Percentiles rank a stretch among this genome's conserved stretches.
Conservation (phyloP, 2,113 vertebrate genomes). For the Cyprinodon brontotheroides region DNA sequence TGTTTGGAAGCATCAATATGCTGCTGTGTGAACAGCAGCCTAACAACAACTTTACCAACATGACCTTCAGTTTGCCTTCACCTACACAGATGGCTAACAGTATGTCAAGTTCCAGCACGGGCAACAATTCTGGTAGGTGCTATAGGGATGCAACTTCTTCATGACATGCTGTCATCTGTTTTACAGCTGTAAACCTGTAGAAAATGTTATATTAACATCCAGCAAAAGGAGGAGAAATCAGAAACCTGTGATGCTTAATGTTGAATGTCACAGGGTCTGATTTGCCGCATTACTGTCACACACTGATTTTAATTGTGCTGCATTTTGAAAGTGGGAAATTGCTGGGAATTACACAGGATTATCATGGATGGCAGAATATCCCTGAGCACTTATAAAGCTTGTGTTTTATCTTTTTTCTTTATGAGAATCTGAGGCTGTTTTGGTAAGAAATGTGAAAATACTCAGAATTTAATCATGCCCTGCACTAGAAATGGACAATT, state of each 20-base stretch:
- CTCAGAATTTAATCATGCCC: neutral
- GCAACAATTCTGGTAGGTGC: constrained; percentile 70
- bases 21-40: constrained; percentile 64
- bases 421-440: neutral
- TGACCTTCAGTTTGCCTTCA: constrained; percentile 17
- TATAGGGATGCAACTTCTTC: neutral
- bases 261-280: neutral
- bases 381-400: neutral
- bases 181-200: neutral
- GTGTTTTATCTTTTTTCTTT: neutral
- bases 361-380: neutral
- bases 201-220: neutral
- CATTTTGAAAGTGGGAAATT: neutral
- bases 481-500: neutral
- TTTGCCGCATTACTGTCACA: neutral
- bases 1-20: constrained; percentile 64
- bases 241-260: neutral
- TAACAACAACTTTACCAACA: constrained; percentile 50
- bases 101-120: neutral
- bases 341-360: neutral
- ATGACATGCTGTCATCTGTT: neutral
- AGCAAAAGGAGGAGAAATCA: neutral
- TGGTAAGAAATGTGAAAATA: neutral
- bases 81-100: constrained; percentile 10
- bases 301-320: neutral